Conservation (phyloP, 2,113 vertebrate genomes). For the Plectropomus leopardus region DNA sequence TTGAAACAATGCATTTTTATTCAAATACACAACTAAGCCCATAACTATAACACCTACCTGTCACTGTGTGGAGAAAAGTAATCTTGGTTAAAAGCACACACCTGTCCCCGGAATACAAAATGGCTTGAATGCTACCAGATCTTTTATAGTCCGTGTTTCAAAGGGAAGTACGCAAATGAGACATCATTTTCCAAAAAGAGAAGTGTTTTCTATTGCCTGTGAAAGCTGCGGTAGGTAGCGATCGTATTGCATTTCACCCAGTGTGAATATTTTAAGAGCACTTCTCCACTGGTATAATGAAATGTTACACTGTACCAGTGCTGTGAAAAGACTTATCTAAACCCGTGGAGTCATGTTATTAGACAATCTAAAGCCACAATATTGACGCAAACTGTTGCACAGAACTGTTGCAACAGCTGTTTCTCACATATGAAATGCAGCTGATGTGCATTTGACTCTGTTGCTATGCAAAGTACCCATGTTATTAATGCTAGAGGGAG, state of each 20-base stretch:
- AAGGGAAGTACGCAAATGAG: constrained; percentile 32
- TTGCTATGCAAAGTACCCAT: background rate
- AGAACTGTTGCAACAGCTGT: background rate
- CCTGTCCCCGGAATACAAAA: background rate
- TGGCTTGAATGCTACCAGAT: background rate
- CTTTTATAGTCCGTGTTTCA: background rate
- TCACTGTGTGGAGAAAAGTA: background rate
- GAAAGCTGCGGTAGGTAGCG: constrained; percentile 32
- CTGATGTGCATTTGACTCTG: background rate
- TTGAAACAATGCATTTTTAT: constrained; percentile 3
- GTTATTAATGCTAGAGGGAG: constrained; percentile 5
- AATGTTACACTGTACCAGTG: constrained; percentile 36
- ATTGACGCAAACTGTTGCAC: background rate
- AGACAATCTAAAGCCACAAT: background rate
- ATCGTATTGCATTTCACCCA: constrained; percentile 71
- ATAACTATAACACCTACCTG: constrained; percentile 44
- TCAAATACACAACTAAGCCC: background rate
- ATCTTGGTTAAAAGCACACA: background rate
- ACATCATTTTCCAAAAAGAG: constrained; percentile 45
- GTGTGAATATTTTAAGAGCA: constrained; percentile 78
- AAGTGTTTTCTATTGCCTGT: constrained; percentile 40
- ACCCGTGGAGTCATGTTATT: constrained; percentile 17
- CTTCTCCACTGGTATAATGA: constrained; percentile 65
- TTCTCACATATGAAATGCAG: constrained; percentile 1
- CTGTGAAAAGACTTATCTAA: constrained; percentile 19